Percentiles rank a stretch among this genome's conserved stretches.
phyloP scores from a whole-genome alignment of 2,113 vertebrate species.

The Todiramphus chloris region DNA sequence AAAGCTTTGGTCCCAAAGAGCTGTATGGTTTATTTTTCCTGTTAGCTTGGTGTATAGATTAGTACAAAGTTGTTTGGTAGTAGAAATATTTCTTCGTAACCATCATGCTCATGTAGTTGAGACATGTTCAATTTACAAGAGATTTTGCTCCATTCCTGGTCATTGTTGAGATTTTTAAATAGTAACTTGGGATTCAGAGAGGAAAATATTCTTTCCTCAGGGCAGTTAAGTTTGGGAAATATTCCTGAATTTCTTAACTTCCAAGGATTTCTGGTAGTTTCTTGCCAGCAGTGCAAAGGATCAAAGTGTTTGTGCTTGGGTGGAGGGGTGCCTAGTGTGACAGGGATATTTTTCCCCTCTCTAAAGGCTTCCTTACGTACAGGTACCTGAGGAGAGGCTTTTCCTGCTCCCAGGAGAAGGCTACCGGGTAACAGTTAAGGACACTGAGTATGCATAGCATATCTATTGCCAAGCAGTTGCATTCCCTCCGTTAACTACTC shows the following conservation, averaged over 20 bases:
- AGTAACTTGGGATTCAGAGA: neutral
- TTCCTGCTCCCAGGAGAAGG: neutral
- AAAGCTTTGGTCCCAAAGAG: neutral
- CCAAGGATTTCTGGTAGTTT: neutral
- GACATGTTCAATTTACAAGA: neutral
- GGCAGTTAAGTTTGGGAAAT: neutral
- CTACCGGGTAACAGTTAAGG: neutral
- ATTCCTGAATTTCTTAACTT: neutral
- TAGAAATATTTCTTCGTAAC: neutral
- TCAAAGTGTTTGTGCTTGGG: neutral
- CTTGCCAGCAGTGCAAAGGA: neutral
- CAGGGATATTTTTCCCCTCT: neutral
- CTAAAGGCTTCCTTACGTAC: neutral
- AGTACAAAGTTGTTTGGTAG: neutral
- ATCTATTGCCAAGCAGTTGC: neutral
- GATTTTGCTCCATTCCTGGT: neutral
- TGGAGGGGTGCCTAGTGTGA: neutral
- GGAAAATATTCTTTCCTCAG: neutral
- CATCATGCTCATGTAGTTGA: neutral
- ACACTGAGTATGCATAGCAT: fast-evolving
- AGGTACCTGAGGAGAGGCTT: neutral
- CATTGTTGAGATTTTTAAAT: neutral
- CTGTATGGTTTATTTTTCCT: neutral
- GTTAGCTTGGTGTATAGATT: neutral
- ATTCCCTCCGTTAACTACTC: neutral